Base-by-base conservation (phyloP, 2,113 vertebrate species). In the Sylvilagus bachmani region DNA sequence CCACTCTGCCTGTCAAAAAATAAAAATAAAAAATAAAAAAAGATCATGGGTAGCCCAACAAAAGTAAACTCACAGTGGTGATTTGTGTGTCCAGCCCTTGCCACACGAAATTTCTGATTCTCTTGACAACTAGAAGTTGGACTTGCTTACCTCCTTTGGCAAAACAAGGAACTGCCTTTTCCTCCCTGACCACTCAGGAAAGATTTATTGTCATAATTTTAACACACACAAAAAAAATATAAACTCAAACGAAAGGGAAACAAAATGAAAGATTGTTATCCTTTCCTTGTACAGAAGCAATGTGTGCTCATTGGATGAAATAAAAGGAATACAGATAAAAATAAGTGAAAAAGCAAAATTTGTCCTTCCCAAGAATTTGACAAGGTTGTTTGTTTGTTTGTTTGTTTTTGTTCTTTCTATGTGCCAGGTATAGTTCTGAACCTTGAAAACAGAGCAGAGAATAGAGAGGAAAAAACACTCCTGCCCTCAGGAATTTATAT, bases 1-100 rank as follows among this genome's bases (percentile, higher is more conserved):
- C n/a, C n/a, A n/a, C n/a, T n/a, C n/a, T n/a, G n/a, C n/a, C n/a
- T n/a, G n/a, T n/a, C n/a, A n/a, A n/a, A n/a, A n/a, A n/a, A n/a
- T n/a, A n/a, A n/a, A n/a, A n/a, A n/a, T n/a, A n/a, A n/a, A n/a
- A n/a, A n/a, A n/a, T n/a, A n/a, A n/a, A n/a, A n/a, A n/a, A 75
- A 89, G 90, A 95, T 84, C 51, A 36, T 73, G 90, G 51, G 69
- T 70, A 58, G 86, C 80, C 64, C 90, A 93, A 77, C 67, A 93
- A 86, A 85, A 0, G 58, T 89, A 88, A 93, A 90, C 78, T 90
- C 66, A 13, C 31, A 4, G n/a, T 84, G 33, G 33, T 55, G 75
- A 83, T 55, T 3, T 64, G 53, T 94, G 86, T 85, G 33, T 51
- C 89, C 10, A 2, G 53, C 19, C 66, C 67, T 92, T 49, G 31